Conservation (phyloP, 2,888 invertebrate genomes). For the Hypomecis atomaria region DNA sequence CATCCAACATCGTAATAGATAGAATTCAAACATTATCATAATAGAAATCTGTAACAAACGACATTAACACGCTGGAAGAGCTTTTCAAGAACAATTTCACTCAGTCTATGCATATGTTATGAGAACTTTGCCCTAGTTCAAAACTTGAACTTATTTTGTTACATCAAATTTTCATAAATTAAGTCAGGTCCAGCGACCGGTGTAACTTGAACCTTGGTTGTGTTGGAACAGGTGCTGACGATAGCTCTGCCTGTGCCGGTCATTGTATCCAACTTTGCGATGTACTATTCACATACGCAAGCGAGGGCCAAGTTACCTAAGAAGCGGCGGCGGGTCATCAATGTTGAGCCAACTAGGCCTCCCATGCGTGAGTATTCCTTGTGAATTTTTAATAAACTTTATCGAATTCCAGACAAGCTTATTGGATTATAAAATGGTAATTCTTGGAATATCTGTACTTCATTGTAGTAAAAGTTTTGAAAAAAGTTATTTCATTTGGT, state of each 20-base stretch:
- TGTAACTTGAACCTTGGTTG: conserved; percentile 28
- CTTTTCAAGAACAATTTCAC: conserved; percentile 27
- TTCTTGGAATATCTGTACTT: background rate
- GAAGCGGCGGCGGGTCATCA: conserved; percentile 97
- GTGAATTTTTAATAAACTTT: conserved; percentile 2
- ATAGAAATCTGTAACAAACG: conserved; percentile 6
- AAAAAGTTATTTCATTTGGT: too few species aligned
- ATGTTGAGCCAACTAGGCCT: conserved; percentile 95
- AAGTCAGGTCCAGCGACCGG: conserved; percentile 32
- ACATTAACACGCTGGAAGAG: conserved; percentile 10
- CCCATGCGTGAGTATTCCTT: conserved; percentile 77
- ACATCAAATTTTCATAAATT: conserved; percentile 42
- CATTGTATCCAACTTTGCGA: conserved; percentile 99
- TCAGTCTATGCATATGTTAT: conserved; percentile 37
- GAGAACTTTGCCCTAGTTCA: conserved; percentile 38
- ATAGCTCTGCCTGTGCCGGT: conserved; percentile 99
- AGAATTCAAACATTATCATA: background rate
- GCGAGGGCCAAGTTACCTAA: conserved; percentile 99
- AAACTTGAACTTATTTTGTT: conserved; percentile 39
- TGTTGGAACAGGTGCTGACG: conserved; percentile 87
- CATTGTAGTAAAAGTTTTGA: too few species aligned
- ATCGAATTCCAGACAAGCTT: background rate
- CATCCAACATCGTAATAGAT: background rate
- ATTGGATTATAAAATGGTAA: background rate
- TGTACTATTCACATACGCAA: conserved; percentile 98